Conservation (phyloP, 2,888 invertebrate species). For the Oscheius onirici region DNA sequence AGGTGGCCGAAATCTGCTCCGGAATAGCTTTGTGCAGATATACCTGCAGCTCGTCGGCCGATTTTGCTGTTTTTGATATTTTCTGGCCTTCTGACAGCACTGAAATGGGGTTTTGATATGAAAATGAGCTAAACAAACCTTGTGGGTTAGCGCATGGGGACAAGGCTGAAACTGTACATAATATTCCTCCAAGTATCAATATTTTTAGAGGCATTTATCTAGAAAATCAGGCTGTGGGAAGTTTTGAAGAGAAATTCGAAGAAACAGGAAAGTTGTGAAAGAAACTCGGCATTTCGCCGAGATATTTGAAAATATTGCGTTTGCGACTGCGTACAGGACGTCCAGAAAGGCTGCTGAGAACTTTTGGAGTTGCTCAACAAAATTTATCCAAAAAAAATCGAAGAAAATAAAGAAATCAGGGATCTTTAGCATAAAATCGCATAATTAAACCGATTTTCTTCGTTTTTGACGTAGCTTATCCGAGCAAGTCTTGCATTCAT, state of each 20-base stretch:
- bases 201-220: neutral
- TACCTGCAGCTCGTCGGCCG: neutral
- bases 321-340: neutral
- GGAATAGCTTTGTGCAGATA: slow-evolving; percentile 8
- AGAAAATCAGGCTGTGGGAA: neutral
- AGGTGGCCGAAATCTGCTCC: slow-evolving; percentile 27
- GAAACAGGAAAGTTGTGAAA: too few species aligned
- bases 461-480: too few species aligned
- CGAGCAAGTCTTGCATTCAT: too few species aligned
- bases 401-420: too few species aligned
- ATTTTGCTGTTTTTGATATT: neutral
- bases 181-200: too few species aligned
- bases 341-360: neutral
- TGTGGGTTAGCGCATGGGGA: neutral
- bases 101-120: neutral
- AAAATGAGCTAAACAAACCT: neutral
- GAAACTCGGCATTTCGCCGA: too few species aligned
- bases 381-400: too few species aligned
- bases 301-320: neutral
- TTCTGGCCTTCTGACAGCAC: neutral
- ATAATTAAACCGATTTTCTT: too few species aligned
- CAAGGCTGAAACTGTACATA: neutral
- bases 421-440: too few species aligned
- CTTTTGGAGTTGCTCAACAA: too few species aligned
- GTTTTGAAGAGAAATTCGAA: neutral